Evolutionary conservation across 1,140 invertebrate genomes (phyloP), one percentile per base, ranked within the genome.

Genomic region (Watersipora subatra): DNA sequence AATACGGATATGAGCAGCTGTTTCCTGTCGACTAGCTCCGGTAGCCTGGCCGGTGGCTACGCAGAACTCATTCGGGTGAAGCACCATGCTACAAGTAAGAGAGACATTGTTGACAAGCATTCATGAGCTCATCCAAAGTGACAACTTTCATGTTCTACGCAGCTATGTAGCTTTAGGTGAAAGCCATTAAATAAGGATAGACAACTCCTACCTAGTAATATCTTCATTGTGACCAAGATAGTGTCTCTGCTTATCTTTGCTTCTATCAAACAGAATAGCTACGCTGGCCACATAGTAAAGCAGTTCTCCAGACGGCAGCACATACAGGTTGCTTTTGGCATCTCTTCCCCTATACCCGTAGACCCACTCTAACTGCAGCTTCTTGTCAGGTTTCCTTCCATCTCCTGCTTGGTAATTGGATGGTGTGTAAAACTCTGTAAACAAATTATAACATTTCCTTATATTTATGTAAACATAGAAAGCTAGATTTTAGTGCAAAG

Each of bases 161-260:
- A n/a, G n/a, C n/a, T n/a, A n/a, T n/a, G n/a, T n/a, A n/a, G n/a
- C n/a, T n/a, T n/a, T n/a, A n/a, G n/a, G n/a, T n/a, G n/a, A n/a
- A n/a, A n/a, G n/a, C n/a, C n/a, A n/a, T n/a, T n/a, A n/a, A n/a
- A n/a, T n/a, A n/a, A n/a, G n/a, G n/a, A n/a, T n/a, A n/a, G n/a
- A n/a, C n/a, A n/a, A n/a, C n/a, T 59, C 7, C 55, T 69, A 78
- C 77, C 76, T 72, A 1, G 73, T 72, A 30, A 96, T 87, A 74
- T 95, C 92, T 75, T 93, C 91, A 0, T 89, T 94, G 73, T 97
- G 93, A 2, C 90, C 92, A 7, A 90, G 80, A 81, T 96, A 96
- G 77, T 93, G 91, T 66, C 92, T 83, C 75, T 96, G 93, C 69
- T 84, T 87, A 70, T 92, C 89, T 71, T 91, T 89, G 69, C 92